phyloP scores from a whole-genome alignment of 2,113 vertebrate species.

The Epinephelus fuscoguttatus region DNA sequence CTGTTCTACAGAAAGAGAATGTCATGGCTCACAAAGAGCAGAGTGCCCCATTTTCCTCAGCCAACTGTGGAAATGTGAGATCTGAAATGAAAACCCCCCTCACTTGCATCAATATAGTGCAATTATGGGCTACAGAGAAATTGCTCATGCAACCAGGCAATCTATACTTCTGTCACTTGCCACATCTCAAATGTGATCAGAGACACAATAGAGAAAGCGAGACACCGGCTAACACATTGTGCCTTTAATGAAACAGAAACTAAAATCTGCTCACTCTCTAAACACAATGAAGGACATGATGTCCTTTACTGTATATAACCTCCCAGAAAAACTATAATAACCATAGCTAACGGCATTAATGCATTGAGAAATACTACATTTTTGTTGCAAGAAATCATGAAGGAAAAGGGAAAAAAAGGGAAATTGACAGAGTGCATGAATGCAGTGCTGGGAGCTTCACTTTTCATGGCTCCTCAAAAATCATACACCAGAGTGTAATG shows the following conservation, averaged over 20 bases:
- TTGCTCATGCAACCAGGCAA: conserved; percentile 77
- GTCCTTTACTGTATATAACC: conserved; percentile 25
- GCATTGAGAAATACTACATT: not conserved
- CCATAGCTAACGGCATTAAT: conserved; percentile 16
- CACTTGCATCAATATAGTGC: conserved; percentile 79
- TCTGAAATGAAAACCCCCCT: conserved; percentile 65
- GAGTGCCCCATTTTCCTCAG: conserved; percentile 70
- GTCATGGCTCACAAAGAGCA: conserved; percentile 74
- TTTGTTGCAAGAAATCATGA: not conserved
- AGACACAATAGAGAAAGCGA: conserved; percentile 51
- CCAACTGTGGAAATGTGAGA: conserved; percentile 68
- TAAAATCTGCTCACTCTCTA: conserved; percentile 1
- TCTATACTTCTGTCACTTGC: conserved; percentile 78
- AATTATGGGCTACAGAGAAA: conserved; percentile 78
- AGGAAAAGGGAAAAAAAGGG: not conserved
- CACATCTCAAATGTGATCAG: conserved; percentile 75
- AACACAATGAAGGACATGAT: conserved; percentile 26
- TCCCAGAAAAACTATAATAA: conserved; percentile 3
- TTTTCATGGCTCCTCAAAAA: conserved; percentile 72
- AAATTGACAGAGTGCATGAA: conserved; percentile 38
- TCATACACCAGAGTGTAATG: conserved; percentile 72
- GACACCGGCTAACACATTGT: conserved; percentile 34
- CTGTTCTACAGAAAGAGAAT: conserved; percentile 65
- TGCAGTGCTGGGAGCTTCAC: conserved; percentile 25
- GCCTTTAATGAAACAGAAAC: conserved; percentile 34